Evolutionary conservation across 1,140 invertebrate genomes (phyloP).

Genomic region (Heliconius hewitsoni): DNA sequence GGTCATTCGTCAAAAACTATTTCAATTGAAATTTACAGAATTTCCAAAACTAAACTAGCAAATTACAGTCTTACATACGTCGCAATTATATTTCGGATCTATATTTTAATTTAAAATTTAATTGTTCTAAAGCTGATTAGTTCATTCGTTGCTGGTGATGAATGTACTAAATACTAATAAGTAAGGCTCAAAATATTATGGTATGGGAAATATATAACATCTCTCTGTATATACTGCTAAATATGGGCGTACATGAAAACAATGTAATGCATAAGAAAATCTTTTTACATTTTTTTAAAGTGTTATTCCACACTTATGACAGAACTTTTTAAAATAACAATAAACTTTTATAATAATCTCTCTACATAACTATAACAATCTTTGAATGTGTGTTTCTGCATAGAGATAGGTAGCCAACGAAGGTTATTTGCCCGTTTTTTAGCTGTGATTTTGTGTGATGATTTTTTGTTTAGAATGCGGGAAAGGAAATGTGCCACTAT

Average conservation of each 20-base stretch:
- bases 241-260: too few species aligned
- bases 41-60: neutral
- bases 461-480: constrained; percentile 16
- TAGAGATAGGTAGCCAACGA: too few species aligned
- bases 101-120: neutral
- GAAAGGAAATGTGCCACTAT: constrained; percentile 19
- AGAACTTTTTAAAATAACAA: neutral
- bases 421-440: neutral
- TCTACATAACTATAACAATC: neutral
- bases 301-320: too few species aligned
- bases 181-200: neutral
- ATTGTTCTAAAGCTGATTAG: neutral
- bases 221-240: too few species aligned
- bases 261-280: too few species aligned
- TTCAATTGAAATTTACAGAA: neutral
- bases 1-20: neutral
- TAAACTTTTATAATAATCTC: too few species aligned
- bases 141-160: neutral
- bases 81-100: neutral
- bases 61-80: neutral
- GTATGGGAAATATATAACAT: neutral
- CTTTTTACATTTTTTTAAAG: too few species aligned
- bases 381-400: neutral
- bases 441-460: constrained; percentile 6
- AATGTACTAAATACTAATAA: neutral